phyloP scores from a whole-genome alignment of 2,113 vertebrate species.

The Sorex fumeus region DNA sequence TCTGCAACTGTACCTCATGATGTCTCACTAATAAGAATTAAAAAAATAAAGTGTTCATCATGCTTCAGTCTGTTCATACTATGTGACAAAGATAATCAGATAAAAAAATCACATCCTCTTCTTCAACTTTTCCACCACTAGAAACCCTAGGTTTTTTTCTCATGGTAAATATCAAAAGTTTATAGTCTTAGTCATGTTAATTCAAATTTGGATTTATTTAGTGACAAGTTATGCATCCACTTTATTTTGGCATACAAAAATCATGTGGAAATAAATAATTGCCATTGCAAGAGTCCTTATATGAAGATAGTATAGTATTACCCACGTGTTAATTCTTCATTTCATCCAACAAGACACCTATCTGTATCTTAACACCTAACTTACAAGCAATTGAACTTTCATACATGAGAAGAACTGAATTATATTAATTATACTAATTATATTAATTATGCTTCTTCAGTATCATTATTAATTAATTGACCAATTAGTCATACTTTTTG shows the following conservation, averaged over 20 bases:
- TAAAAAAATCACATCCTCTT: background rate
- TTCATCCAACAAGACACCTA: background rate
- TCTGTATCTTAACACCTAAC: fast-evolving
- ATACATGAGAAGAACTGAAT: background rate
- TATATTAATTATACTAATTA: background rate
- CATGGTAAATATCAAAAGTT: background rate
- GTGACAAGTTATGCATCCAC: background rate
- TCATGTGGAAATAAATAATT: background rate
- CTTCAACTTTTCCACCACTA: background rate
- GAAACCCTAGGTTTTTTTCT: background rate
- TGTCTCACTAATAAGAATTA: too few relatives aligned
- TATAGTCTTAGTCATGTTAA: background rate
- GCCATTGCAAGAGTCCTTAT: too few relatives aligned
- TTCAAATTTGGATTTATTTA: background rate
- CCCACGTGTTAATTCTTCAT: background rate
- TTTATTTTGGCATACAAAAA: background rate
- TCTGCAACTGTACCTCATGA: too few relatives aligned
- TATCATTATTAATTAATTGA: slow-evolving; percentile 49
- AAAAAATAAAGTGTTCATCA: too few relatives aligned
- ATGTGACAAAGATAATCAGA: background rate
- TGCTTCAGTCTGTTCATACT: background rate
- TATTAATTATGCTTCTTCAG: slow-evolving; percentile 1
- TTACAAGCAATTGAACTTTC: background rate
- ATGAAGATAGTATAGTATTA: fast-evolving
- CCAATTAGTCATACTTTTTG: background rate